Evolutionary conservation across 2,888 invertebrate genomes (phyloP).

Genomic region (Dryobotodes eremita): DNA sequence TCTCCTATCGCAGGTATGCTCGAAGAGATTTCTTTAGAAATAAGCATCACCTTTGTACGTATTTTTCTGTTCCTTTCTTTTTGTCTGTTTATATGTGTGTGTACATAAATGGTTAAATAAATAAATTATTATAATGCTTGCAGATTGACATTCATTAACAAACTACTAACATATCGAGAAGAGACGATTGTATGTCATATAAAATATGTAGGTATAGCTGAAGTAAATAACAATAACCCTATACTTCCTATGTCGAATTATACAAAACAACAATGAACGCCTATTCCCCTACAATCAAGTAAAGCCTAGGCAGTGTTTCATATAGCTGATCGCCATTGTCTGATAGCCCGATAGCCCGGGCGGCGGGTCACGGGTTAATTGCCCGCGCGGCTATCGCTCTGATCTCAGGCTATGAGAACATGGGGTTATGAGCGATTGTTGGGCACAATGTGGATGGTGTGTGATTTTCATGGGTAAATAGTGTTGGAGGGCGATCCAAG

Average conservation of each 20-base stretch:
- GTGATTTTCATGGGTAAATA: slow-evolving; percentile 23
- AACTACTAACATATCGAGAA: no score
- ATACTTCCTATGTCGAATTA: background rate
- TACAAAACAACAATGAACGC: background rate
- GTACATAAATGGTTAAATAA: no score
- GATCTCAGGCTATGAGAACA: slow-evolving; percentile 58
- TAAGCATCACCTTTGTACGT: no score
- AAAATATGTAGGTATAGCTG: no score
- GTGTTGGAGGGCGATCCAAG: background rate
- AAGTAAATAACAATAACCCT: background rate
- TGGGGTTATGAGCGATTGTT: slow-evolving; percentile 55
- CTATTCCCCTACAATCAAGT: slow-evolving; percentile 39
- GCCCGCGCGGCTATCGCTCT: slow-evolving; percentile 51
- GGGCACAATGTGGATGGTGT: slow-evolving; percentile 23
- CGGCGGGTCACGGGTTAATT: slow-evolving; percentile 66
- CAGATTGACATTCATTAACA: no score
- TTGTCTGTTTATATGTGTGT: no score
- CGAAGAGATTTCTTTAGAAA: no score
- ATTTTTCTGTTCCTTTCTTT: no score
- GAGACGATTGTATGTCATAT: no score
- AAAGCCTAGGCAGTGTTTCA: slow-evolving; percentile 53
- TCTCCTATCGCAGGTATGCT: no score
- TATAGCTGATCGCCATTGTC: slow-evolving; percentile 60
- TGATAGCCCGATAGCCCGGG: slow-evolving; percentile 39
- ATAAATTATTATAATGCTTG: no score